A percentile compares a stretch with the other conserved stretches of the same genome.
Conservation (phyloP, 2,888 invertebrate genomes). For the Reticulitermes lucifugus region DNA sequence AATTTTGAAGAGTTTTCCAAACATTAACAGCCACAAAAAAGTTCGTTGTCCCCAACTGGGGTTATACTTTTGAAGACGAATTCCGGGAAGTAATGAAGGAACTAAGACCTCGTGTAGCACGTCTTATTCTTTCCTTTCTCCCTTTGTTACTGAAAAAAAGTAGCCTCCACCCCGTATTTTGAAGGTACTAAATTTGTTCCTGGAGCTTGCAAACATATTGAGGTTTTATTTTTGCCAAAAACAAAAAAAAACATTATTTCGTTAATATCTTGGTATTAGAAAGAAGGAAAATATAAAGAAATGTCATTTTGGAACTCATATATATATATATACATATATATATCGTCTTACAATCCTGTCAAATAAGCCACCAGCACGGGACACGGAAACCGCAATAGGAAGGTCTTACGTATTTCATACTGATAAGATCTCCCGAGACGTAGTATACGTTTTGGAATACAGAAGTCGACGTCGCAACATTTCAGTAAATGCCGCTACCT, state of each 20-base stretch:
- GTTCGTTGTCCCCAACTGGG: not conserved
- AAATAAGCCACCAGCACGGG: not conserved
- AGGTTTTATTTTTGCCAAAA: not conserved
- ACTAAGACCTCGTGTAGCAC: not conserved
- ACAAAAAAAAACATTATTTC: not conserved
- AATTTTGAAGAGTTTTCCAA: not conserved
- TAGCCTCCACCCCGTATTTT: not conserved
- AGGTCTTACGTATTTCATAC: not conserved
- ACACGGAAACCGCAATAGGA: not conserved
- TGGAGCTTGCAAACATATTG: not conserved
- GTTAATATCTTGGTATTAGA: not conserved
- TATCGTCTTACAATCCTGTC: not conserved
- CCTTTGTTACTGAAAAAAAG: not conserved
- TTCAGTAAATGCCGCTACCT: too few species aligned
- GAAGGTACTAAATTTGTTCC: not conserved
- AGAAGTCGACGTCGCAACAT: too few species aligned
- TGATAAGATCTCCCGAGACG: not conserved
- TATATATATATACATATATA: not conserved
- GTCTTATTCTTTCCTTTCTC: not conserved
- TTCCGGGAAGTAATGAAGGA: not conserved
- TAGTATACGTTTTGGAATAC: not conserved
- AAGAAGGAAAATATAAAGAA: not conserved
- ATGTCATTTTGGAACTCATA: not conserved
- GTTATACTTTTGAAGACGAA: not conserved
- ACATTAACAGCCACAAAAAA: not conserved